Conservation (phyloP, 2,113 vertebrate genomes). For the Indri indri region DNA sequence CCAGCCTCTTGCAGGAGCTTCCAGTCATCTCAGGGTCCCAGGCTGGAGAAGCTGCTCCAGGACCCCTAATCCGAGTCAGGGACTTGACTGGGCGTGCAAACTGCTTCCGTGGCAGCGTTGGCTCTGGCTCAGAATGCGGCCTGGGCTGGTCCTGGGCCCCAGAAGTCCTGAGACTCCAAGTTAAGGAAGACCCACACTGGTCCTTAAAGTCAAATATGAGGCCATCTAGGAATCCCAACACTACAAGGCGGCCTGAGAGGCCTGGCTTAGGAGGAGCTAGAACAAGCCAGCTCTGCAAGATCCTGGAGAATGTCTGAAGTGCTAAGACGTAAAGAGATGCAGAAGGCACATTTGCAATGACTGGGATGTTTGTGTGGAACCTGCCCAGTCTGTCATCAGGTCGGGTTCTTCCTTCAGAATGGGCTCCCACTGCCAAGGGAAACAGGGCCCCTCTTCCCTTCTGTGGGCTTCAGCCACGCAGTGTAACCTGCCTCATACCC, state of each 20-base stretch:
- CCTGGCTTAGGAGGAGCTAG: not conserved
- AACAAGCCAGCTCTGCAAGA: not conserved
- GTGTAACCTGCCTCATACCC: not conserved
- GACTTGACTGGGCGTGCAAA: not conserved
- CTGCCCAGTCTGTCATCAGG: not conserved
- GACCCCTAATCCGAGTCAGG: not conserved
- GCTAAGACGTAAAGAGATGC: not conserved
- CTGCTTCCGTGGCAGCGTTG: not conserved
- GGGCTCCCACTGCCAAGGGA: not conserved
- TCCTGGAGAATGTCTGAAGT: not conserved
- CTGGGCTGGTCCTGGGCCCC: not conserved
- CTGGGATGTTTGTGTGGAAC: not conserved
- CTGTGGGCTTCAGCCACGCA: not conserved
- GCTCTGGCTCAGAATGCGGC: not conserved
- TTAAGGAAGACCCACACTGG: not conserved
- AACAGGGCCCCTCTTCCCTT: not conserved
- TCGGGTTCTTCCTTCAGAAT: not conserved
- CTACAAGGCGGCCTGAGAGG: not conserved
- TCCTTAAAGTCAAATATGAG: slow-evolving; percentile 1
- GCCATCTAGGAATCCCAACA: not conserved
- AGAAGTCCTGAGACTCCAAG: not conserved
- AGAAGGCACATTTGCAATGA: not conserved
- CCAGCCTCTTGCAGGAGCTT: not conserved
- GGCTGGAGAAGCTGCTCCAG: not conserved
- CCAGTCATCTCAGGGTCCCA: not conserved